Percentiles rank a stretch among this genome's conserved stretches.
Evolutionary conservation across 1,140 invertebrate species (phyloP).

Genomic region (Diuraphis noxia): DNA sequence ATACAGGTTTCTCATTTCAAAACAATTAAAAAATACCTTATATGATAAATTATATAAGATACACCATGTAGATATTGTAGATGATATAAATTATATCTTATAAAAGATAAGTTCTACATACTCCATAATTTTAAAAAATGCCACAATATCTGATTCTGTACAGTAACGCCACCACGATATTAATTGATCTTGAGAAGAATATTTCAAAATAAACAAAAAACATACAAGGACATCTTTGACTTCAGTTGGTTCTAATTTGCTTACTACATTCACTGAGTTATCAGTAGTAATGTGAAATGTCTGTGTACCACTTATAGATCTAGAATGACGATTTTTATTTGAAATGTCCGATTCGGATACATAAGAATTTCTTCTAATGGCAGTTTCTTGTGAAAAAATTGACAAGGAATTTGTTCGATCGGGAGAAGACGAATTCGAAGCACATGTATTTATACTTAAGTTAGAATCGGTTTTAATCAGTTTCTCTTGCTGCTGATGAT

Average conservation of each 20-base stretch:
- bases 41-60: not conserved
- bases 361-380: constrained; percentile 2
- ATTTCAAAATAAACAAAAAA: constrained; percentile 88
- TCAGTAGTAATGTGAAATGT: constrained; percentile 66
- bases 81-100: constrained; percentile 46
- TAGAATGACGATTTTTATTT: constrained; percentile 50
- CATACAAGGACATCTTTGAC: constrained; percentile 87
- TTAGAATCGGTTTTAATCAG: constrained; percentile 27
- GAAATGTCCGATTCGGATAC: not conserved
- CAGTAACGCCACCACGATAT: constrained; percentile 89
- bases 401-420: constrained; percentile 27
- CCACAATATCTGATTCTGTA: constrained; percentile 72
- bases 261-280: constrained; percentile 58
- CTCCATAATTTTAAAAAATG: constrained; percentile 81
- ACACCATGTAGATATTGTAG: not conserved
- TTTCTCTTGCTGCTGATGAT: constrained; percentile 14
- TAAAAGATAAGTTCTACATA: constrained; percentile 62
- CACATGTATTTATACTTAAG: constrained; percentile 30
- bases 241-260: constrained; percentile 69
- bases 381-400: constrained; percentile 29
- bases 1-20: not conserved
- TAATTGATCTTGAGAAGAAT: constrained; percentile 84
- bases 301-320: constrained; percentile 66
- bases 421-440: constrained; percentile 6
- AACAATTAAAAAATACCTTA: not conserved